Evolutionary conservation across 2,113 vertebrate genomes (phyloP).

Genomic region (human (Homo sapiens)): GRCh38 chr22:26516501-26517000

Average conservation of each 20-base stretch:
- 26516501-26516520: not conserved
- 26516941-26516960: too few species aligned
- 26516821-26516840: too few species aligned
- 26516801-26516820: not conserved
- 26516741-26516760: not conserved
- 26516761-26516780: not conserved
- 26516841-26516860: too few species aligned
- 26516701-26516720: not conserved
- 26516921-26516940: too few species aligned
- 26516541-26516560: not conserved
- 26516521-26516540: not conserved
- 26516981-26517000: too few species aligned
- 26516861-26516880: too few species aligned
- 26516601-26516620: not conserved
- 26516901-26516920: too few species aligned
- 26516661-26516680: not conserved
- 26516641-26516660: not conserved
- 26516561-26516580: not conserved
- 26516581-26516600: not conserved
- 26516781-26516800: not conserved
- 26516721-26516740: not conserved
- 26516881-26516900: too few species aligned
- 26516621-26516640: not conserved
- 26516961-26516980: too few species aligned
- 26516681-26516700: not conserved